Conservation (phyloP, 2,888 invertebrate genomes). For the Acanthopleura granulata region DNA sequence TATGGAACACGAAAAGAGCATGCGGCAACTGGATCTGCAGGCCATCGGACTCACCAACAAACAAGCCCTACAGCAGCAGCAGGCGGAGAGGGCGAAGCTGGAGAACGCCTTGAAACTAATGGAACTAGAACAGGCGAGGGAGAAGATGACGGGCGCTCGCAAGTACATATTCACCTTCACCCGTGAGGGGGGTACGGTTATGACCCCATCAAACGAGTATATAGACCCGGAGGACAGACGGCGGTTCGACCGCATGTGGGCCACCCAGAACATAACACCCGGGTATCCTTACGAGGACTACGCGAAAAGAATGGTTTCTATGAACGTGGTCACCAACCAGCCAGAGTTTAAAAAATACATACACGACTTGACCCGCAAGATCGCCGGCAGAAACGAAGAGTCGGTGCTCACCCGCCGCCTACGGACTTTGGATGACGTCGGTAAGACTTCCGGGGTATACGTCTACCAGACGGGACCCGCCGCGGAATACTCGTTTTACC, state of each 20-base stretch:
- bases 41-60: not conserved
- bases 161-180: not conserved
- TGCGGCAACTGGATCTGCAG: not conserved
- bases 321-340: not conserved
- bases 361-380: not conserved
- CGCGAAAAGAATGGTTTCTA: not conserved
- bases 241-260: not conserved
- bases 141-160: not conserved
- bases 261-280: not conserved
- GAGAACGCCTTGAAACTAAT: not conserved
- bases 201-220: not conserved
- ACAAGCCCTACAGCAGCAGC: not conserved
- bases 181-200: not conserved
- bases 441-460: not conserved
- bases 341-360: not conserved
- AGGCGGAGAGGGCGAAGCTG: slow-evolving; percentile 1
- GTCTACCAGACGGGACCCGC: not conserved
- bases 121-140: not conserved
- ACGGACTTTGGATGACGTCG: not conserved
- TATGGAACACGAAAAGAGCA: not conserved
- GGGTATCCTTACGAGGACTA: not conserved
- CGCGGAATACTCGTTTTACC: not conserved
- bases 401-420: not conserved
- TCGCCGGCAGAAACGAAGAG: not conserved
- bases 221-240: not conserved